Evolutionary conservation across 2,113 vertebrate species (phyloP).

Genomic region (Seriola quinqueradiata): DNA sequence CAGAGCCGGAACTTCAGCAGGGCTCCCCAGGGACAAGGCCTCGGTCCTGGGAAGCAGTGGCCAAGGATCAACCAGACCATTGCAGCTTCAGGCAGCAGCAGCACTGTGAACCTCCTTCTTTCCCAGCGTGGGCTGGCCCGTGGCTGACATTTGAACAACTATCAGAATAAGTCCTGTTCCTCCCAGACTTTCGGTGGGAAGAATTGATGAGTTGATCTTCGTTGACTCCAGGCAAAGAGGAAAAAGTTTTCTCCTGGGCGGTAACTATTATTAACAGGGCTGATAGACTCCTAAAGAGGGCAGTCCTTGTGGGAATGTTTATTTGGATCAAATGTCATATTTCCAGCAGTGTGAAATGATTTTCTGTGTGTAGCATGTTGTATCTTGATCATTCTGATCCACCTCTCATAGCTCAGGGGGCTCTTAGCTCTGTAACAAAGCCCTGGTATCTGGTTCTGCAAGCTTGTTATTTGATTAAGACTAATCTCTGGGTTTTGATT

Average conservation of each 20-base stretch:
- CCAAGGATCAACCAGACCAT: constrained; percentile 71
- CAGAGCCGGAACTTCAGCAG: constrained; percentile 53
- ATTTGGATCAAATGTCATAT: constrained; percentile 60
- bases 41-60: constrained; percentile 83
- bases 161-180: constrained; percentile 48
- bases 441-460: constrained; percentile 71
- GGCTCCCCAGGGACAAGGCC: constrained; percentile 72
- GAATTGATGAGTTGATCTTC: constrained; percentile 70
- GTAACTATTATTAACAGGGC: constrained; percentile 77
- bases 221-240: constrained; percentile 64
- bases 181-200: constrained; percentile 81
- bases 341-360: constrained; percentile 60
- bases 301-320: constrained; percentile 79
- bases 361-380: constrained; percentile 64
- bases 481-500: constrained; percentile 76
- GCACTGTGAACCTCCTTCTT: constrained; percentile 69
- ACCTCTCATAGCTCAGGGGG: constrained; percentile 54
- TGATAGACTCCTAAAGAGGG: constrained; percentile 63
- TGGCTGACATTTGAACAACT: constrained; percentile 67
- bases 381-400: constrained; percentile 69
- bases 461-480: constrained; percentile 73
- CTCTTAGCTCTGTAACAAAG: constrained; percentile 64
- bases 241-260: constrained; percentile 72
- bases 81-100: constrained; percentile 45
- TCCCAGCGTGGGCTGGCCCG: constrained; percentile 66